phyloP scores from a whole-genome alignment of 2,888 invertebrate genomes.

The Plusia festucae region DNA sequence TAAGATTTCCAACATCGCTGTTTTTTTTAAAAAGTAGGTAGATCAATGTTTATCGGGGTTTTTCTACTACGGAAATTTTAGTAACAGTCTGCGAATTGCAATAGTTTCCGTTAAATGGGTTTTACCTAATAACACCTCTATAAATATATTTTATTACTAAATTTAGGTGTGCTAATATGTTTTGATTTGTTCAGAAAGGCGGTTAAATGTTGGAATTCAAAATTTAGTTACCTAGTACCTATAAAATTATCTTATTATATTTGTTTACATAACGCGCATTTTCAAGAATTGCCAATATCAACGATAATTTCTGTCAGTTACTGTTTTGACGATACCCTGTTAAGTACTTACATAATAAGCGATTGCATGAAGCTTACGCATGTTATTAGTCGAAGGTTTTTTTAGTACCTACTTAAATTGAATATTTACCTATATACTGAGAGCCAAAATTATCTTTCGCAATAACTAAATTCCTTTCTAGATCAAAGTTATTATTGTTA shows the following conservation, averaged over 20 bases:
- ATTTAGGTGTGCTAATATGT: neutral
- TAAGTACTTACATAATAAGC: slow-evolving; percentile 43
- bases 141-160: neutral
- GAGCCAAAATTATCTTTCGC: too few relatives aligned
- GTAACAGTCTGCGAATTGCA: neutral
- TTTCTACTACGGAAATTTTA: neutral
- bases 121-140: neutral
- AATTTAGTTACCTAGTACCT: neutral
- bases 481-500: too few relatives aligned
- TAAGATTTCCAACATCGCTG: neutral
- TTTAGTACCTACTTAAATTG: too few relatives aligned
- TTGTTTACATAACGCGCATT: slow-evolving; percentile 31
- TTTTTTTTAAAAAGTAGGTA: neutral
- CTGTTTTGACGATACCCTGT: neutral
- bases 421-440: too few relatives aligned
- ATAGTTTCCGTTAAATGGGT: neutral
- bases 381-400: too few relatives aligned
- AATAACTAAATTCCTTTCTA: neutral
- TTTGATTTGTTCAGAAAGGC: neutral
- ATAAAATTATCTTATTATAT: neutral
- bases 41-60: neutral
- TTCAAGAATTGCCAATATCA: neutral
- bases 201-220: neutral
- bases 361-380: slow-evolving; percentile 24
- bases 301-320: neutral